These are phyloP conservation scores for Sinella curviseta DNA, from an alignment of 1,140 invertebrate genomes.

Conservation along the genomic window DNA sequence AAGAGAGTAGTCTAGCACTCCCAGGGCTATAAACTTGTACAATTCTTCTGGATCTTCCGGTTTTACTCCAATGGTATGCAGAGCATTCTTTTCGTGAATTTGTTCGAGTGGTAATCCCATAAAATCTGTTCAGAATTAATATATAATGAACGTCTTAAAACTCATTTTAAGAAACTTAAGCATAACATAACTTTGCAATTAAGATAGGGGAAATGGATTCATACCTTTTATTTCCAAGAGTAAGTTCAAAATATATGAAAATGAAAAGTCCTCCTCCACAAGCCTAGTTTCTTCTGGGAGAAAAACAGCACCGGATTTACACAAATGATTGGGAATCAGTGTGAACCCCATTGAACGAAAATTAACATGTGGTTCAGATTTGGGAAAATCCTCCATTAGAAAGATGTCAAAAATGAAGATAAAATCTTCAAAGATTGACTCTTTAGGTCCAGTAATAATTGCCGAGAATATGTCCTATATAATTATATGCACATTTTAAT, in stretches of 20 bases:
- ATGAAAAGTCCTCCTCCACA: not conserved
- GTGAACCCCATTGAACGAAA: not conserved
- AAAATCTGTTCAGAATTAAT: not conserved
- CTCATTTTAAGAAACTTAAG: not conserved
- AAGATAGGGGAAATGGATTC: too few relatives aligned
- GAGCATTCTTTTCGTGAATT: not conserved
- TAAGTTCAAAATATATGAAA: not conserved
- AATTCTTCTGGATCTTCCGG: not conserved
- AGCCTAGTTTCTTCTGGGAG: not conserved
- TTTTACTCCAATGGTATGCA: not conserved
- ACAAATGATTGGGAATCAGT: not conserved
- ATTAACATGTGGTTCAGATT: slow-evolving; percentile 6
- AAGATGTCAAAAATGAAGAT: slow-evolving; percentile 13
- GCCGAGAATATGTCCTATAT: slow-evolving; percentile 1
- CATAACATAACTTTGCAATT: not conserved
- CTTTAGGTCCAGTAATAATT: not conserved
- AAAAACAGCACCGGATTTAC: slow-evolving; percentile 3
- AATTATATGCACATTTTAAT: not conserved
- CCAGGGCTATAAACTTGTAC: not conserved
- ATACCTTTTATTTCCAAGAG: slow-evolving; percentile 9
- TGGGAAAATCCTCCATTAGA: slow-evolving; percentile 1
- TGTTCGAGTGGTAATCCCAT: not conserved
- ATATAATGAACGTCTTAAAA: not conserved
- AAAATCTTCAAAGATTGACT: not conserved
- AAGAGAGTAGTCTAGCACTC: not conserved